Evolutionary conservation across 1,140 invertebrate genomes (phyloP), one percentile per base, ranked within the genome.

Genomic region (Brachionus plicatilis): DNA sequence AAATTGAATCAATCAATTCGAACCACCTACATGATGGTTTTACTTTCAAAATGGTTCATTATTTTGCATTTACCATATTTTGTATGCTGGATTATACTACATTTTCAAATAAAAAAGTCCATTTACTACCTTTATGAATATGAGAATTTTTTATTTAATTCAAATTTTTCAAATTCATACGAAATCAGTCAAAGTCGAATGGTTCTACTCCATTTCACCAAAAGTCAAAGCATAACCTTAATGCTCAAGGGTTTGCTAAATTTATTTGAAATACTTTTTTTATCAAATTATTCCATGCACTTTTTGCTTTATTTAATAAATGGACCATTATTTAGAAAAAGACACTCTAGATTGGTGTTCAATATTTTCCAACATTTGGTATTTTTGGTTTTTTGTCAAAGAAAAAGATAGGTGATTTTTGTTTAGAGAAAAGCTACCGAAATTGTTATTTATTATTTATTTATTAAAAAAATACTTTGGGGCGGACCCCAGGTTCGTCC

Each of bases 181-280:
- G 66, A 68, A 14, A 29, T 68, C 14, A 29, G 14, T 14, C 20
- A 14, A 68, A 29, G 2, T 14, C 24, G 33, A 33, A 14, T 68
- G 7, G 14, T 11, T 29, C 5, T 7, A 29, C 24, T 29, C 3
- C 29, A 68, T 24, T 14, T 29, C 33, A 68, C 14, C 33, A 2
- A 75, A 76, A 50, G 27, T 76, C 72, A 47, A 50, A 76, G 41
- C 47, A 2, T 29, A 24, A 76, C 41, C 24, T 24, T 76, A 8
- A 9, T 50, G 45, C 1, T 50, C 11, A 76, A 47, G n/a, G 72
- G 41, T 9, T 76, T 76, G 14, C 41, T 76, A 24, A 76, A 76
- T 76, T 76, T 76, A 76, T 76, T 76, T 27, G 72, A 76, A 76
- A 76, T 76, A 20, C 45, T 76, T 27, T 76, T 76, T 76, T 76